Evolutionary conservation across 2,797 vertebrate species (phyloP).

Genomic region (Alosa sapidissima): DNA sequence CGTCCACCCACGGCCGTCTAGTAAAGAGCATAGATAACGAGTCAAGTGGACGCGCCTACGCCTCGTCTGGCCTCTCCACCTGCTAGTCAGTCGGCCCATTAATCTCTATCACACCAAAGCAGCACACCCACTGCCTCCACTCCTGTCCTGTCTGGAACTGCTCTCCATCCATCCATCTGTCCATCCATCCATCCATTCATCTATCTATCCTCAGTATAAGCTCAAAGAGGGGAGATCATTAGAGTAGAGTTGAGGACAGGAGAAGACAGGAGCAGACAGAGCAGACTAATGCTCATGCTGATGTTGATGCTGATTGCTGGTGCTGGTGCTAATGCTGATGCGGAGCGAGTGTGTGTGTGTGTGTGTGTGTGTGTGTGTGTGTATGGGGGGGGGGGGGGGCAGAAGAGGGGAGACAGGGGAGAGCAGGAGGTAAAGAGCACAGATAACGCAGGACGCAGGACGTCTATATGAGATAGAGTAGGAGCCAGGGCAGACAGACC

Average conservation of each 20-base stretch:
- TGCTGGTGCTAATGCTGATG: conserved; percentile 6
- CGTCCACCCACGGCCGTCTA: not conserved
- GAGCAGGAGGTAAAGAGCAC: conserved; percentile 55
- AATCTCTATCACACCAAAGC: conserved; percentile 57
- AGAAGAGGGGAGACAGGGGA: not conserved
- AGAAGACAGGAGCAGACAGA: not conserved
- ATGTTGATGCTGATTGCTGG: too few relatives aligned
- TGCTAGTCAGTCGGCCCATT: conserved; percentile 52
- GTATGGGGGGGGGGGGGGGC: too few relatives aligned
- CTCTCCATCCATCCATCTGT: not conserved
- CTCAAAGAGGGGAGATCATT: not conserved
- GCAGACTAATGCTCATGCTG: too few relatives aligned
- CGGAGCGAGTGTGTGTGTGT: conserved; percentile 16
- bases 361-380: too few relatives aligned
- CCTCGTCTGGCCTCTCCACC: not conserved
- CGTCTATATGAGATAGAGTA: not conserved
- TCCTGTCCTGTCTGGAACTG: not conserved
- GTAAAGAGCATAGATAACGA: not conserved
- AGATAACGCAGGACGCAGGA: too few relatives aligned
- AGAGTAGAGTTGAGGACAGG: not conserved
- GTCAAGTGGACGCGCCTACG: not conserved
- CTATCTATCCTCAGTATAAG: too few relatives aligned
- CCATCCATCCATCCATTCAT: not conserved
- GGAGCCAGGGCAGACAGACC: conserved; percentile 41
- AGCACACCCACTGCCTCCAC: conserved; percentile 52